Evolutionary conservation across 2,888 invertebrate genomes (phyloP), one percentile per base, ranked within the genome.

Genomic region (Flexamia atlantica): DNA sequence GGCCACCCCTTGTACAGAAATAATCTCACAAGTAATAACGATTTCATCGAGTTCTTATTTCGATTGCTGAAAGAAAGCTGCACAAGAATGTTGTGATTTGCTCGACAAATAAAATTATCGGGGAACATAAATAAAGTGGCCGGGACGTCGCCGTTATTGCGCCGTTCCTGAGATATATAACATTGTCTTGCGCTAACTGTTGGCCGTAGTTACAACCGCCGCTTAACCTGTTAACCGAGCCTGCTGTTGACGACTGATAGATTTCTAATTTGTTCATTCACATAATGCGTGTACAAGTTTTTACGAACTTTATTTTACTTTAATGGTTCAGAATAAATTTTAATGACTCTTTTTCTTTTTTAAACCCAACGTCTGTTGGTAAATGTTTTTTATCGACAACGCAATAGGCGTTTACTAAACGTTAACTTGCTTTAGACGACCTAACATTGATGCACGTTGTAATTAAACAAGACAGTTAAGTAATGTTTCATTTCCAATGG

Each of bases 101-200:
- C 10, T 42, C 72, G 72, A 40, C 72, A 72, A 72, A 72, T 72
- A 72, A 40, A 72, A 72, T 72, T 72, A 72, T 72, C 72, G 72
- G 36, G 7, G 36, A 40, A 40, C 32, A 72, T 72, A 72, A 72
- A 72, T 72, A 72, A 40, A 7, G 9, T 40, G 72, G 40, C 7
- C 20, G 3, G 40, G 64, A 30, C 28, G 28, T 28, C 0, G 30
- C 64, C 64, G 64, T 64, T 64, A 64, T 64, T 64, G 64, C 64
- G 57, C 28, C 28, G 64, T 64, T 25, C 64, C 28, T 2, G 28
- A 64, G 64, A 64, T 64, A 64, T 57, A 57, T 64, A 64, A 64
- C 64, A 28, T 14, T 64, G 64, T 64, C 64, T 64, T 28, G 64
- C 25, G 23, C 57, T 23, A 57, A 57, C 57, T 57, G 57, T 50